Conservation (phyloP, 2,113 vertebrate species). For the Upupa epops region DNA sequence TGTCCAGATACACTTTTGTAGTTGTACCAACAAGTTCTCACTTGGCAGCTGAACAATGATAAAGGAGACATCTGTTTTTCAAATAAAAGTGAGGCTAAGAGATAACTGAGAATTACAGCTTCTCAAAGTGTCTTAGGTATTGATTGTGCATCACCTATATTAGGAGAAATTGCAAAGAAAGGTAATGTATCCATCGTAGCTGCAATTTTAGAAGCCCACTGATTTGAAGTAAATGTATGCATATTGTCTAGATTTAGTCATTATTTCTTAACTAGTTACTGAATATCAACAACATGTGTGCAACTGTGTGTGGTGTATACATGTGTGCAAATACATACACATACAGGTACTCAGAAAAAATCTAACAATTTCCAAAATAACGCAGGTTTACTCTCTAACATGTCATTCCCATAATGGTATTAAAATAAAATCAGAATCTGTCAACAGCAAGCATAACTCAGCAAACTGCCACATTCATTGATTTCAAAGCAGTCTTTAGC, state of each 20-base stretch:
- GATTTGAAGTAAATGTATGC: not conserved
- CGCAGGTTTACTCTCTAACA: not conserved
- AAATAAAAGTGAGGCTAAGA: not conserved
- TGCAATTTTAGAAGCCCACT: not conserved
- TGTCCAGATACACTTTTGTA: not conserved
- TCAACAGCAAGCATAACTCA: not conserved
- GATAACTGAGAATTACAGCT: not conserved
- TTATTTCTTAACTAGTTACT: not conserved
- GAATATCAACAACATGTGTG: not conserved
- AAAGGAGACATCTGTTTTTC: not conserved
- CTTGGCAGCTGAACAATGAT: not conserved
- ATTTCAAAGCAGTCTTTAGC: not conserved
- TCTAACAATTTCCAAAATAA: not conserved
- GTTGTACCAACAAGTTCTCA: not conserved
- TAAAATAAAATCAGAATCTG: not conserved
- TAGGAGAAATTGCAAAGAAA: not conserved
- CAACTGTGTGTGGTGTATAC: not conserved
- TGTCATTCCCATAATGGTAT: not conserved
- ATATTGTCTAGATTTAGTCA: not conserved
- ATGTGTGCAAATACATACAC: not conserved
- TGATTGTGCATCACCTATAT: rapidly evolving
- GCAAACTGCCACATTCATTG: not conserved
- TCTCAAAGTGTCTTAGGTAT: not conserved
- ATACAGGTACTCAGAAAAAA: not conserved
- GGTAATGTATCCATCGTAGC: not conserved